Evolutionary conservation across 2,888 invertebrate genomes (phyloP).

Genomic region (Agrenia bidenticulata): DNA sequence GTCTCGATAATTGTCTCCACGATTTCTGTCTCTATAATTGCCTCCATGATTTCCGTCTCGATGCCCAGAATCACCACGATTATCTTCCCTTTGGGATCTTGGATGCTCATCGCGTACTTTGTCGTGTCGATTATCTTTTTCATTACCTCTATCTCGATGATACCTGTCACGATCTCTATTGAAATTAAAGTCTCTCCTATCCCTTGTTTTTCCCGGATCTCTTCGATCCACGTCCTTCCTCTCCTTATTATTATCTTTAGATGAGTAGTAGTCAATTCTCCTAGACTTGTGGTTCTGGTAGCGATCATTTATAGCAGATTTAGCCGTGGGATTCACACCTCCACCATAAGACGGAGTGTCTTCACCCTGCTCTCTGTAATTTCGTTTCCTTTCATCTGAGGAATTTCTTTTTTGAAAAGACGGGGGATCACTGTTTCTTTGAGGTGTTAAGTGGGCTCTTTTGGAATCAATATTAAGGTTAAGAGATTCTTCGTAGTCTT

Average conservation of each 20-base stretch:
- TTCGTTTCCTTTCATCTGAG: constrained; percentile 56
- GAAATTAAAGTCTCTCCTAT: constrained; percentile 31
- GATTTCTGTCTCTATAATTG: constrained; percentile 10
- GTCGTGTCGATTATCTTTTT: background rate
- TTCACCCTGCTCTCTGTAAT: constrained; percentile 75
- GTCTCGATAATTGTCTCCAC: constrained; percentile 11
- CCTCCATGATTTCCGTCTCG: constrained; percentile 1
- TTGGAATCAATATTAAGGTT: constrained; percentile 51
- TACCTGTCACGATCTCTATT: constrained; percentile 36
- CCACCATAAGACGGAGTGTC: constrained; percentile 95
- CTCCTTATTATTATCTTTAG: constrained; percentile 59
- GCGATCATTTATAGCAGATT: constrained; percentile 70
- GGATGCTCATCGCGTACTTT: constrained; percentile 11
- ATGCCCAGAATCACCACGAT: no score
- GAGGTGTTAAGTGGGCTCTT: constrained; percentile 52
- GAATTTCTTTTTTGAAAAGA: constrained; percentile 30
- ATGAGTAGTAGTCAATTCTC: constrained; percentile 71
- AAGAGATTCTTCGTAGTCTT: constrained; percentile 53
- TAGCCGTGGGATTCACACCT: constrained; percentile 78
- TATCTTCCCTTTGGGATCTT: constrained; percentile 31
- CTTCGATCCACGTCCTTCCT: constrained; percentile 54
- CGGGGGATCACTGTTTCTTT: constrained; percentile 28
- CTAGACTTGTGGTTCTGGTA: constrained; percentile 62
- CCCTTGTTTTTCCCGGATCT: constrained; percentile 55
- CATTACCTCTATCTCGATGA: constrained; percentile 50